Evolutionary conservation across 2,888 invertebrate species (phyloP).

Genomic region (Hybos culiciformis): DNA sequence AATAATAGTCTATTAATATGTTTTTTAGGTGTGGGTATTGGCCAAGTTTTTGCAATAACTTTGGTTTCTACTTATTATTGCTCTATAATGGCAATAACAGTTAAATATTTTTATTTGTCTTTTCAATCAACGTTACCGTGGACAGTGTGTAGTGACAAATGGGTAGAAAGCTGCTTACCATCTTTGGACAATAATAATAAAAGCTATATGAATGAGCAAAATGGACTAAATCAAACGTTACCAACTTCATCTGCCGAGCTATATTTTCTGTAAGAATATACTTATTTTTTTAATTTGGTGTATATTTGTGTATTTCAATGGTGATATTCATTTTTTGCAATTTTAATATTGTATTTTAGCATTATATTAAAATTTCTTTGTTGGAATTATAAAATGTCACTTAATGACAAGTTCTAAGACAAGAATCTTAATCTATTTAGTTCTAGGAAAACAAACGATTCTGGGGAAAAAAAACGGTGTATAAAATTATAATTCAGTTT

Average conservation of each 20-base stretch:
- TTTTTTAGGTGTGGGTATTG: slow-evolving; percentile 43
- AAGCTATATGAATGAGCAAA: no score
- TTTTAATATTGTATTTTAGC: no score
- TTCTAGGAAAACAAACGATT: no score
- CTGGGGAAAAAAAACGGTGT: no score
- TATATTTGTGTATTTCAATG: not conserved
- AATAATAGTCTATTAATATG: no score
- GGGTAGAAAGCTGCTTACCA: slow-evolving; percentile 34
- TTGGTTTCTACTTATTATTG: slow-evolving; percentile 52
- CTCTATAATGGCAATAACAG: slow-evolving; percentile 48
- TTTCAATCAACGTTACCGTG: slow-evolving; percentile 48
- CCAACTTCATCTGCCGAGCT: slow-evolving; percentile 35
- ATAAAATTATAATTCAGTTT: no score
- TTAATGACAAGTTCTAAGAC: no score
- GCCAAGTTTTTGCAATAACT: slow-evolving; percentile 40
- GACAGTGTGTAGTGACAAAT: slow-evolving; percentile 43
- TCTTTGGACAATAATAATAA: no score
- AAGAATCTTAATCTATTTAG: no score
- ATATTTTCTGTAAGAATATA: slow-evolving; percentile 37
- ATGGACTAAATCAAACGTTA: no score
- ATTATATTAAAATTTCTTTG: no score
- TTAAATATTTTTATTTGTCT: slow-evolving; percentile 49
- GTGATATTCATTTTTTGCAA: not conserved
- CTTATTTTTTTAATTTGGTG: not conserved
- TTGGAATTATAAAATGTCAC: no score